A percentile compares a stretch with the other conserved stretches of the same genome.
Conservation (phyloP, 2,113 vertebrate species). For the Cepphus grylle region DNA sequence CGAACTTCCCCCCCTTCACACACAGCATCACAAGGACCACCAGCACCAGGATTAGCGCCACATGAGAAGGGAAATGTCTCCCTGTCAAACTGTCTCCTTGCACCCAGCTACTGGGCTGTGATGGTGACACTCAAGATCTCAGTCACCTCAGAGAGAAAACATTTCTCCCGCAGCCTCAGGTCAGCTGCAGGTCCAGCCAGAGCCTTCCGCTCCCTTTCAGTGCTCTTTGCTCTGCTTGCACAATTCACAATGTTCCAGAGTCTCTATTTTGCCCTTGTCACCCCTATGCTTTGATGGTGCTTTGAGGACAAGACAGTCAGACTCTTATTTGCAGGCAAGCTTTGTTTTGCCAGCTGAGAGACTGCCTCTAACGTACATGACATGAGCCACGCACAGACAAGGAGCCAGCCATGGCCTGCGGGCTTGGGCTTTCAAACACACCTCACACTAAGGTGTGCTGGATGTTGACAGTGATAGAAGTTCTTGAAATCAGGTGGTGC, state of each 20-base stretch:
- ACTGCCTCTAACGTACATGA: neutral
- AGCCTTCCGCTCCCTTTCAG: neutral
- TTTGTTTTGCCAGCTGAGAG: neutral
- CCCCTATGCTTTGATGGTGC: neutral
- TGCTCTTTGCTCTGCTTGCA: neutral
- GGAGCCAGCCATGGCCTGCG: neutral
- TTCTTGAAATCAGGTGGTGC: neutral
- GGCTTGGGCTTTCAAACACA: neutral
- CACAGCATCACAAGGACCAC: neutral
- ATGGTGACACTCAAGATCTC: neutral
- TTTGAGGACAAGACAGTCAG: neutral
- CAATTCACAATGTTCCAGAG: neutral
- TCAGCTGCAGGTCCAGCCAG: neutral
- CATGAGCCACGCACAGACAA: neutral
- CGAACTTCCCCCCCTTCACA: neutral
- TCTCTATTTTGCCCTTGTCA: neutral
- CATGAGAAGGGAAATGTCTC: neutral
- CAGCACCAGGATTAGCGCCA: neutral
- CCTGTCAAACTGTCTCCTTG: neutral
- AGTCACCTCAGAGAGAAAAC: neutral
- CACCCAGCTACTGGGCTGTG: neutral
- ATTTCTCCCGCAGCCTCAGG: neutral
- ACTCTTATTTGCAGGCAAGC: neutral
- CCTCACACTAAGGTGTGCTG: neutral
- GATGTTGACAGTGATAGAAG: neutral